Evolutionary conservation across 2,797 vertebrate species (phyloP).

Genomic region (Psittacula echo): DNA sequence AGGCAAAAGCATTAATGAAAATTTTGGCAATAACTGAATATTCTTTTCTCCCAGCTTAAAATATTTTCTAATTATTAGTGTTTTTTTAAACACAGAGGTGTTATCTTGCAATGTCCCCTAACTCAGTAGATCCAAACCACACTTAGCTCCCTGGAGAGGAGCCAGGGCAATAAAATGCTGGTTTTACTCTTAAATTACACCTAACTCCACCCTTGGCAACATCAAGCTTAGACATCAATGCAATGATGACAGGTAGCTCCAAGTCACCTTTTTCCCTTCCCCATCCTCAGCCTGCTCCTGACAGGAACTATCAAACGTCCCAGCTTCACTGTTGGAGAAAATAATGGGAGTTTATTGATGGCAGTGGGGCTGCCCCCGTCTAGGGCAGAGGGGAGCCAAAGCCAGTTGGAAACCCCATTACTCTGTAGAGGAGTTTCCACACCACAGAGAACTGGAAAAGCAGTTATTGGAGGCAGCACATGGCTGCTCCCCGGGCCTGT

Average conservation of each 20-base stretch:
- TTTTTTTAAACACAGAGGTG: not conserved
- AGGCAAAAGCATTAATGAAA: not conserved
- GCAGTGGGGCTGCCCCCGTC: not conserved
- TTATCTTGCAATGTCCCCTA: not conserved
- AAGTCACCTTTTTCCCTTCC: not conserved
- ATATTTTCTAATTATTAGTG: not conserved
- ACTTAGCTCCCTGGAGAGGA: not conserved
- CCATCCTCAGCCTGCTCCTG: not conserved
- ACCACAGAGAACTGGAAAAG: not conserved
- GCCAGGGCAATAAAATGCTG: not conserved
- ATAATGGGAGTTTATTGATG: not conserved
- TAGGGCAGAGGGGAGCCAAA: not conserved
- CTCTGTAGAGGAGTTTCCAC: not conserved
- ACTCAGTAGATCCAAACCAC: not conserved
- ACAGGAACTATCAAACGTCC: not conserved
- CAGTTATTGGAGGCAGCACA: not conserved
- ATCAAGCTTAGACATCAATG: not conserved
- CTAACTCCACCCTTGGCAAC: not conserved
- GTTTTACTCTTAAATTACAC: not conserved
- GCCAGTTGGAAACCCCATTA: not conserved
- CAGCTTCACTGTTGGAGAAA: not conserved
- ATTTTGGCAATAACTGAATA: not conserved
- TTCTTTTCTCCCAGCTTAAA: not conserved
- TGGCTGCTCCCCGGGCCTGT: conserved; percentile 10
- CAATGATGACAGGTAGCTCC: accelerated